phyloP scores from a whole-genome alignment of 2,113 vertebrate genomes.

The Drymodes brunneopygia region DNA sequence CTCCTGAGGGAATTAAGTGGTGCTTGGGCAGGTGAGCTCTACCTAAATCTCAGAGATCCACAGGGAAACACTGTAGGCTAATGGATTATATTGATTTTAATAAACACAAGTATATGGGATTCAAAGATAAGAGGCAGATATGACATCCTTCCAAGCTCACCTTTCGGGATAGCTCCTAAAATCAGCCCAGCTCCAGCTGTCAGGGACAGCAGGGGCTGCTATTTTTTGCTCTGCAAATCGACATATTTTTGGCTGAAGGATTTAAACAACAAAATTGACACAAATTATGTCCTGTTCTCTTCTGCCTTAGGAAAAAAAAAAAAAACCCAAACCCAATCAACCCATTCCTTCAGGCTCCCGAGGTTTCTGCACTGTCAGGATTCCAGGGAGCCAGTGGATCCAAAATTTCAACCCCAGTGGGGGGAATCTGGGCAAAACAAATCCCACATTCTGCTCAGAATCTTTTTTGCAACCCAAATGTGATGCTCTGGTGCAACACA shows the following conservation, averaged over 20 bases:
- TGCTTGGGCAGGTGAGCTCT: background rate
- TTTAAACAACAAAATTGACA: background rate
- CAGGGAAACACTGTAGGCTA: slow-evolving; percentile 66
- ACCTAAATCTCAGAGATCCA: background rate
- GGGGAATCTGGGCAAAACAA: background rate
- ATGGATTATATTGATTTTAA: slow-evolving; percentile 84
- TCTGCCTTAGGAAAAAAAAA: background rate
- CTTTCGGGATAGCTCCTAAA: slow-evolving; percentile 10
- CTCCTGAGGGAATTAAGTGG: background rate
- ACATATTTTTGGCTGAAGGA: background rate
- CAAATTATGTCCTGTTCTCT: background rate
- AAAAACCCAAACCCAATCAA: too few relatives aligned
- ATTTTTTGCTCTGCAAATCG: background rate
- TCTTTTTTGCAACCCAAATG: background rate
- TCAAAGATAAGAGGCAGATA: slow-evolving; percentile 70
- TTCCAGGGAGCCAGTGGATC: background rate
- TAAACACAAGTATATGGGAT: slow-evolving; percentile 75
- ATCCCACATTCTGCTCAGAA: background rate
- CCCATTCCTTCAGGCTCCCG: background rate
- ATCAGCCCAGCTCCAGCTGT: background rate
- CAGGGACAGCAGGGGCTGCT: background rate
- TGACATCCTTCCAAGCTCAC: slow-evolving; percentile 36
- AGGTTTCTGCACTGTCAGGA: background rate
- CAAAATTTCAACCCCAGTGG: fast-evolving
- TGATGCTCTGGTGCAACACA: background rate